Percentiles rank a stretch among this genome's conserved stretches.
These are phyloP conservation scores for Drosophila mettleri DNA, from an alignment of 2,888 invertebrate species.

Conservation along the genomic window DNA sequence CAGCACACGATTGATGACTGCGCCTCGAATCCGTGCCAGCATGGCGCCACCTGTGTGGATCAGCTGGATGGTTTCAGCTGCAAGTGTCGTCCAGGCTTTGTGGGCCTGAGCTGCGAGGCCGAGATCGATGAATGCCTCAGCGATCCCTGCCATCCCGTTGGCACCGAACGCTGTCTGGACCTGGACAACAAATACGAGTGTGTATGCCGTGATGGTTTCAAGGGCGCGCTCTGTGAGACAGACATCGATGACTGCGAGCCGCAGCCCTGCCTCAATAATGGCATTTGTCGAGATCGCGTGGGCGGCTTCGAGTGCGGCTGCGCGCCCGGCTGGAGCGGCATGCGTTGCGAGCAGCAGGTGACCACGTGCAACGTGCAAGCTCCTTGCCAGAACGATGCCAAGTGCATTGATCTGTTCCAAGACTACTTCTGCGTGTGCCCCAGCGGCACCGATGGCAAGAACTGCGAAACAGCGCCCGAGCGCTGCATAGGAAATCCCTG, in stretches of 20 bases:
- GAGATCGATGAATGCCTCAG: slow-evolving; percentile 96
- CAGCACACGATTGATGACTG: slow-evolving; percentile 98
- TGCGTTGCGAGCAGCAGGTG: slow-evolving; percentile 93
- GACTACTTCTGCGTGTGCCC: slow-evolving; percentile 89
- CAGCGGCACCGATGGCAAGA: slow-evolving; percentile 97
- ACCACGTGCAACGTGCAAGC: slow-evolving; percentile 92
- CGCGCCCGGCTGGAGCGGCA: slow-evolving; percentile 94
- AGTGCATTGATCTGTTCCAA: slow-evolving; percentile 95
- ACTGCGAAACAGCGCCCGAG: slow-evolving; percentile 98
- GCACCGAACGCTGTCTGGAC: slow-evolving; percentile 95
- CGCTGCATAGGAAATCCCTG: slow-evolving; percentile 90
- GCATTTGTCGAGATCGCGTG: slow-evolving; percentile 93
- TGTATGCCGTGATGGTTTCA: slow-evolving; percentile 94
- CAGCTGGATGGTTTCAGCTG: slow-evolving; percentile 96
- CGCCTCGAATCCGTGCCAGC: slow-evolving; percentile 94
- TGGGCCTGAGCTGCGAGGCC: slow-evolving; percentile 96
- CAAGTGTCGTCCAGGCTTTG: slow-evolving; percentile 96
- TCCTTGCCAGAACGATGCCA: slow-evolving; percentile 97
- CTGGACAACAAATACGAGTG: slow-evolving; percentile 94
- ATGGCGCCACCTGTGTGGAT: slow-evolving; percentile 95
- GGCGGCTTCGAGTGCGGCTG: slow-evolving; percentile 94
- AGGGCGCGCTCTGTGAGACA: slow-evolving; percentile 92
- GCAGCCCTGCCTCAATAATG: slow-evolving; percentile 95
- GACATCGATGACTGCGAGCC: slow-evolving; percentile 95
- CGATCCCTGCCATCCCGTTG: slow-evolving; percentile 95